Evolutionary conservation across 2,888 invertebrate species (phyloP).

Genomic region (Congeria kusceri): DNA sequence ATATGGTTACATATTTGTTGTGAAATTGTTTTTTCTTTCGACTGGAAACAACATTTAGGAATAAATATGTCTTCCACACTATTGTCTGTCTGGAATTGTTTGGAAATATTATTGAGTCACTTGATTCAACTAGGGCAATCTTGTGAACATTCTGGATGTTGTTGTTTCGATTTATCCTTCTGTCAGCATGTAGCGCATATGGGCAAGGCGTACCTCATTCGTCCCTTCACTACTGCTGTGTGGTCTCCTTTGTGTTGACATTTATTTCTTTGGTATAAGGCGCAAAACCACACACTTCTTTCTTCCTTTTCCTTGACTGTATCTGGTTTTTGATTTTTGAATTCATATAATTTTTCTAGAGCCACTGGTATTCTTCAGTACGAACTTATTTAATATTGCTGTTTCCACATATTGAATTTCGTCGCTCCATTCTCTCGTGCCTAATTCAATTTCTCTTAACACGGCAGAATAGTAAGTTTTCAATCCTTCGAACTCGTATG

Average conservation of each 20-base stretch:
- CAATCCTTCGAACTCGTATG: slow-evolving; percentile 8
- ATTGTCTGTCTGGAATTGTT: too few species aligned
- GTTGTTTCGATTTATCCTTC: background rate
- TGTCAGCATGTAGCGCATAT: background rate
- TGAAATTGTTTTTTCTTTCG: too few species aligned
- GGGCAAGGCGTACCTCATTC: background rate
- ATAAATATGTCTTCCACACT: too few species aligned
- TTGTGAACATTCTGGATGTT: slow-evolving; percentile 5
- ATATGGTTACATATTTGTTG: too few species aligned
- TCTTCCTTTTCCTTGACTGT: too few species aligned
- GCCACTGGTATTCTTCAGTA: too few species aligned
- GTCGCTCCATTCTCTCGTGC: slow-evolving; percentile 8
- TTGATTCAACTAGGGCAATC: background rate
- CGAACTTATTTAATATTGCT: slow-evolving; percentile 5
- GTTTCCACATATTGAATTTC: slow-evolving; percentile 22
- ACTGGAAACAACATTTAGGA: too few species aligned
- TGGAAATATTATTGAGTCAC: background rate
- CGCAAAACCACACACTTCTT: background rate
- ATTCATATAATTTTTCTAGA: too few species aligned
- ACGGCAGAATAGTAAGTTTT: slow-evolving; percentile 21
- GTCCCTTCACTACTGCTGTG: background rate
- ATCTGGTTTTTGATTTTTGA: too few species aligned
- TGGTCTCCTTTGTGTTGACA: background rate
- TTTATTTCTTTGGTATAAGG: background rate
- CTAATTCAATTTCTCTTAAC: slow-evolving; percentile 25